These are phyloP conservation scores for Synodontis membranacea DNA, from an alignment of 2,113 vertebrate genomes.

Conservation along the genomic window DNA sequence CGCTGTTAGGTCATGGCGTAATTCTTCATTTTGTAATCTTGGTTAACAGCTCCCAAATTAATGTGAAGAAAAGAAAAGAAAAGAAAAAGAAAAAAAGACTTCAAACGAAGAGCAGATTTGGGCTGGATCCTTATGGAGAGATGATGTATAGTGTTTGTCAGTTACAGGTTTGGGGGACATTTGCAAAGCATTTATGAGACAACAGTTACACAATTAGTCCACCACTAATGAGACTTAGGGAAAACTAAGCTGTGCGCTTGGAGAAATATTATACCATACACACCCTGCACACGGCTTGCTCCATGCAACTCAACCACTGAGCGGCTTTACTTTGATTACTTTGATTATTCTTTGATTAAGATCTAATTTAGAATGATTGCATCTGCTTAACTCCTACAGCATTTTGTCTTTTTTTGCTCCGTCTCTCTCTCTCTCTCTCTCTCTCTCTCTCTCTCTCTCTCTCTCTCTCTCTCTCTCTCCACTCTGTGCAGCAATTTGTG, in stretches of 20 bases:
- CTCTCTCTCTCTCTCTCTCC: constrained; percentile 20
- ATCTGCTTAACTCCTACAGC: constrained; percentile 27
- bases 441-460: constrained; percentile 20
- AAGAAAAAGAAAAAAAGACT: constrained; percentile 23
- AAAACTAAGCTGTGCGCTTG: constrained; percentile 24
- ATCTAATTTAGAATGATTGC: constrained; percentile 51
- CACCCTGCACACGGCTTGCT: not conserved
- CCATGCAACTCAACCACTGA: constrained; percentile 1
- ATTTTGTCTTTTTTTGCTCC: constrained; percentile 27
- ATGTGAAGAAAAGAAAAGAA: constrained; percentile 1
- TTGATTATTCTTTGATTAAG: constrained; percentile 41
- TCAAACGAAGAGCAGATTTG: constrained; percentile 22
- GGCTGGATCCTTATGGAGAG: not conserved
- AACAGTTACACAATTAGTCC: constrained; percentile 46
- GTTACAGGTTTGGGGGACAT: not conserved
- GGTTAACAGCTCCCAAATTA: constrained; percentile 19
- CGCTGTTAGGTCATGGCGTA: constrained; percentile 1
- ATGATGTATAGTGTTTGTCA: constrained; percentile 16
- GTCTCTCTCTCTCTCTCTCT: constrained; percentile 15
- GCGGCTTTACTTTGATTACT: constrained; percentile 28
- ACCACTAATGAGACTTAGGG: constrained; percentile 20
- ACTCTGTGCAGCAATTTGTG: constrained; percentile 37
- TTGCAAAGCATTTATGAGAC: constrained; percentile 38
- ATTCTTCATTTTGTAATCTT: constrained; percentile 33
- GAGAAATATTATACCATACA: constrained; percentile 21